Conservation (phyloP, 2,113 vertebrate genomes). For the Corapipo altera region DNA sequence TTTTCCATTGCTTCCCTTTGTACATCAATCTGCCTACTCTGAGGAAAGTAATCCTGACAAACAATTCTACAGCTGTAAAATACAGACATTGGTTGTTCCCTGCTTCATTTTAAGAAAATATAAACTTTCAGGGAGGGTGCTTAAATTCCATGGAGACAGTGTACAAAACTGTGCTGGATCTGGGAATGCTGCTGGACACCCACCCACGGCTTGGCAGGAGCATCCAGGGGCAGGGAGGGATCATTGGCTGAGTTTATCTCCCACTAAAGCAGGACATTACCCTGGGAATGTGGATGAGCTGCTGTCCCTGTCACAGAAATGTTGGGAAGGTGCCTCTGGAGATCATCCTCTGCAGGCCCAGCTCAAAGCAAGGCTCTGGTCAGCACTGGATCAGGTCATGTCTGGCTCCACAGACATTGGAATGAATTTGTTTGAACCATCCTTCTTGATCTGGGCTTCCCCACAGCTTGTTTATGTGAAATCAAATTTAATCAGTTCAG, state of each 20-base stretch:
- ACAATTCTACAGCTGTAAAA: not conserved
- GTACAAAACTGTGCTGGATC: not conserved
- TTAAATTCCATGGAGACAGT: not conserved
- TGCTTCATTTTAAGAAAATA: not conserved
- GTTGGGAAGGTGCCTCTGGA: not conserved
- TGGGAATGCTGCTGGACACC: not conserved
- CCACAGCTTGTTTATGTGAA: not conserved
- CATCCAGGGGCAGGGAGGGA: not conserved
- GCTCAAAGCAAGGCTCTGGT: not conserved
- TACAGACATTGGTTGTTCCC: not conserved
- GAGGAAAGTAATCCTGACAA: not conserved
- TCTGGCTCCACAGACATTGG: not conserved
- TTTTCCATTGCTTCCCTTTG: not conserved
- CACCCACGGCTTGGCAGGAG: not conserved
- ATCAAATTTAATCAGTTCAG: not conserved
- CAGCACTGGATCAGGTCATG: not conserved
- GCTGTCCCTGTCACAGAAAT: not conserved
- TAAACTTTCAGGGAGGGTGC: not conserved
- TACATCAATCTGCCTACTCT: not conserved
- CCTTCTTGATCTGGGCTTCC: not conserved
- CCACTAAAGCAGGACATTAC: not conserved
- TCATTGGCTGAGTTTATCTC: not conserved
- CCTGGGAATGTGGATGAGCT: not conserved
- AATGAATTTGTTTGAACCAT: not conserved
- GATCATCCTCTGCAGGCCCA: not conserved